phyloP scores from a whole-genome alignment of 2,797 vertebrate genomes.

The Psittacula derbiana region DNA sequence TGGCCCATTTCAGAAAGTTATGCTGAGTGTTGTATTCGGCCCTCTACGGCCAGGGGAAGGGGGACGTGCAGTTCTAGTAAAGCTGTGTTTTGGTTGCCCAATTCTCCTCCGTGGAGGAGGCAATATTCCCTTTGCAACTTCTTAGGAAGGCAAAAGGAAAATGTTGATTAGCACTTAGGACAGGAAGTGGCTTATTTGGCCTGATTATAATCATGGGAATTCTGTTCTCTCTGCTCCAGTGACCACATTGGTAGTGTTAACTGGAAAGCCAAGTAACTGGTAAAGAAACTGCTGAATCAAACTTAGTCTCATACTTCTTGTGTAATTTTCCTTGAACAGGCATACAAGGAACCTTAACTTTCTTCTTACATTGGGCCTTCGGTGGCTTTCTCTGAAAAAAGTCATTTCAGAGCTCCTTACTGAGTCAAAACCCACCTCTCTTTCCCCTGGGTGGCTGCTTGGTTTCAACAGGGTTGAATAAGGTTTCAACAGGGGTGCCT shows the following conservation, averaged over 20 bases:
- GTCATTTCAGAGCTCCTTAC: not conserved
- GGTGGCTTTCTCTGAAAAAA: not conserved
- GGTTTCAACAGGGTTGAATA: not conserved
- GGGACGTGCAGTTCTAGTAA: not conserved
- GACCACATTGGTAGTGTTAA: slow-evolving; percentile 11
- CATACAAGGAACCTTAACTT: not conserved
- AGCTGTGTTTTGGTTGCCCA: not conserved
- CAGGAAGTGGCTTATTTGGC: slow-evolving; percentile 59
- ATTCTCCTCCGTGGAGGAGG: not conserved
- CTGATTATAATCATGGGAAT: slow-evolving; percentile 33
- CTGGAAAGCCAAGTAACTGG: slow-evolving; percentile 15
- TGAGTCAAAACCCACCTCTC: not conserved
- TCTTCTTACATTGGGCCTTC: not conserved
- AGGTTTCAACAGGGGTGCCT: not conserved
- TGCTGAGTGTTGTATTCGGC: not conserved
- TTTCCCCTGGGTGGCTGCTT: not conserved
- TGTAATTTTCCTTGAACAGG: not conserved
- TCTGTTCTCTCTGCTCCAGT: not conserved
- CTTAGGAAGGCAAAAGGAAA: slow-evolving; percentile 45
- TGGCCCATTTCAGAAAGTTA: not conserved
- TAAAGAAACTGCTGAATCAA: slow-evolving; percentile 37
- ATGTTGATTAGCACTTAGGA: slow-evolving; percentile 49
- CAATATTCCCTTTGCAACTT: slow-evolving; percentile 14
- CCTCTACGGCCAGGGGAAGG: not conserved
- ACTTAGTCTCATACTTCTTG: not conserved